These are phyloP conservation scores for Sinonovacula constricta DNA, from an alignment of 1,140 invertebrate genomes.

Conservation along the genomic window DNA sequence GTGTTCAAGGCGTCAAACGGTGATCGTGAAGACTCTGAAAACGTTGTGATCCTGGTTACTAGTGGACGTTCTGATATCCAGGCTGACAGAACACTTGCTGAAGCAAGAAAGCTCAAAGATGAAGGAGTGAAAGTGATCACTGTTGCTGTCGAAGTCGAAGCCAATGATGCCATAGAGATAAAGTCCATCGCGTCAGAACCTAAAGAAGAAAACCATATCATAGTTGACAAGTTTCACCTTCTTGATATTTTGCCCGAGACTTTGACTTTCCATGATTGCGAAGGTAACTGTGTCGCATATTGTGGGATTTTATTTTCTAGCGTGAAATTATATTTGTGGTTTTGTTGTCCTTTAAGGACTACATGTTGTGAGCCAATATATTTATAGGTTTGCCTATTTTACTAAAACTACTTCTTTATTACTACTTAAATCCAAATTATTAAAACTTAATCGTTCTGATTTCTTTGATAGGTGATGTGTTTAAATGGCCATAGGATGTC, in stretches of 20 bases:
- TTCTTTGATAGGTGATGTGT: no score
- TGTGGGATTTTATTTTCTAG: no score
- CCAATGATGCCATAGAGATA: background rate
- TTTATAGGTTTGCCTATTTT: no score
- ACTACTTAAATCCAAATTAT: no score
- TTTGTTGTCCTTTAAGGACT: no score
- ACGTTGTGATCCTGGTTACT: conserved; percentile 63
- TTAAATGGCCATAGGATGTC: no score
- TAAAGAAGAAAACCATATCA: background rate
- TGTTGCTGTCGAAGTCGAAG: background rate
- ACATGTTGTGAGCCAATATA: no score
- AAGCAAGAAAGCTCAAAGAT: conserved; percentile 53
- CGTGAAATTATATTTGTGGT: no score
- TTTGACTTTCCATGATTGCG: background rate
- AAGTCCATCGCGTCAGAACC: background rate
- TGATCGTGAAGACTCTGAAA: conserved; percentile 55
- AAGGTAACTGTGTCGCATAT: no score
- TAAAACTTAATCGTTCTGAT: no score
- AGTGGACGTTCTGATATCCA: conserved; percentile 66
- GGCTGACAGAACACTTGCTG: conserved; percentile 56
- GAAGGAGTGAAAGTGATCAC: conserved; percentile 60
- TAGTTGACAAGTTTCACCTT: background rate
- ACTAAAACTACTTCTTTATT: no score
- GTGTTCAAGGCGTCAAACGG: conserved; percentile 57
- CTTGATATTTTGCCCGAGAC: background rate